Conservation (phyloP, 2,797 vertebrate genomes). For the Parotocinclus haroldoi region DNA sequence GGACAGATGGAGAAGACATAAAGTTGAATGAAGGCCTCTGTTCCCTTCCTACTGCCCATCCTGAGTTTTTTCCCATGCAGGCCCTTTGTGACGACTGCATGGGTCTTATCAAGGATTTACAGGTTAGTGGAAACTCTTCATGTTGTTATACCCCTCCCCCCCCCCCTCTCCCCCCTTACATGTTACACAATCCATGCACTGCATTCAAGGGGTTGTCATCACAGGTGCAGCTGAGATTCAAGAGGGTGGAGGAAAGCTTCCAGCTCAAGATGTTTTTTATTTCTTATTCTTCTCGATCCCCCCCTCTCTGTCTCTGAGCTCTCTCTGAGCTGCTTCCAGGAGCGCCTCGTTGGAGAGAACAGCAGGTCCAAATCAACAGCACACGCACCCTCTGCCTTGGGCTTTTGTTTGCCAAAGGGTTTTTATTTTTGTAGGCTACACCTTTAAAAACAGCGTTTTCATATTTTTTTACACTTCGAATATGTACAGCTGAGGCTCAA, state of each 20-base stretch:
- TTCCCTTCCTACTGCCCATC: neutral
- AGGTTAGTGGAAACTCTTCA: constrained; percentile 1
- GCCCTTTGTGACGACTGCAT: constrained; percentile 4
- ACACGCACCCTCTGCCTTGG: constrained; percentile 10
- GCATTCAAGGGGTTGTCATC: constrained; percentile 73
- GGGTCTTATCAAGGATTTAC: constrained; percentile 21
- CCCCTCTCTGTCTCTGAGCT: constrained; percentile 40
- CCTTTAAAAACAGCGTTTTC: constrained; percentile 18
- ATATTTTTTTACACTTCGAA: constrained; percentile 7
- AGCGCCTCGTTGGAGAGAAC: constrained; percentile 25
- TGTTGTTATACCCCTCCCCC: neutral
- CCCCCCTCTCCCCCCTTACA: constrained; percentile 44
- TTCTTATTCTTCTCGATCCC: constrained; percentile 33
- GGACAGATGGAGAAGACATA: constrained; percentile 6
- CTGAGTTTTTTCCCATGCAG: constrained; percentile 3
- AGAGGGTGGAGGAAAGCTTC: constrained; percentile 67
- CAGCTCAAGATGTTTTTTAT: constrained; percentile 70
- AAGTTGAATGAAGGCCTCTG: neutral
- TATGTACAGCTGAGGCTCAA: constrained; percentile 12
- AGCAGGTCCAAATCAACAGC: constrained; percentile 36
- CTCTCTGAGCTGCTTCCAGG: constrained; percentile 40
- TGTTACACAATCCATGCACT: constrained; percentile 70
- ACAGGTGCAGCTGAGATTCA: constrained; percentile 73
- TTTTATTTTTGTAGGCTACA: constrained; percentile 14
- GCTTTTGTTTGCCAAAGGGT: constrained; percentile 19